Conservation (phyloP, 2,888 invertebrate species). For the Drosophila meridiana region DNA sequence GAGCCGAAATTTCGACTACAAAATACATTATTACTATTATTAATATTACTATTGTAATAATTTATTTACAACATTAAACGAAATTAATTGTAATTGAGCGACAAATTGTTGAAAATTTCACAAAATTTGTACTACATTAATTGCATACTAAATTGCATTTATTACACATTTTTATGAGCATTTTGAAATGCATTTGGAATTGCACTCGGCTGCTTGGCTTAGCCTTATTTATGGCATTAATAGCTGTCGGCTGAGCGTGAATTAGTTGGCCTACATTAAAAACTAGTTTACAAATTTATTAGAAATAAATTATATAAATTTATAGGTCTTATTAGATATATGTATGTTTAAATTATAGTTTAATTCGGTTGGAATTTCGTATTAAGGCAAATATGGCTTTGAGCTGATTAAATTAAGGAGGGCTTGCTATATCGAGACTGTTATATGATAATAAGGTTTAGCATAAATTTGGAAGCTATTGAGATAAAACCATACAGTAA, state of each 20-base stretch:
- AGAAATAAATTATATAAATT: neutral
- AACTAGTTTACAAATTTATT: neutral
- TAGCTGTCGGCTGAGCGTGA: neutral
- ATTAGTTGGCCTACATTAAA: neutral
- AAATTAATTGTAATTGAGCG: conserved; percentile 44
- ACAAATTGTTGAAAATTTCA: conserved; percentile 43
- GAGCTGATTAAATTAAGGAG: too few relatives aligned
- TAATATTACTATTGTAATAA: conserved; percentile 40
- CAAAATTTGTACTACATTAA: neutral
- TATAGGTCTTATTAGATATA: neutral
- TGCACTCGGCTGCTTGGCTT: conserved; percentile 1
- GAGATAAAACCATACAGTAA: too few relatives aligned
- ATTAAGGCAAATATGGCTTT: too few relatives aligned
- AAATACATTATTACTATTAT: conserved; percentile 29
- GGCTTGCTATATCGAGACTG: too few relatives aligned
- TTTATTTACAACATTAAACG: conserved; percentile 63
- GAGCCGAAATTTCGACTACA: conserved; percentile 29
- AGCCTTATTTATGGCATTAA: neutral
- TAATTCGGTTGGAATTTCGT: neutral
- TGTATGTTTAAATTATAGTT: neutral
- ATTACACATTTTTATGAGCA: neutral
- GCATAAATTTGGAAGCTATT: too few relatives aligned
- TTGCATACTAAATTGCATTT: conserved; percentile 24
- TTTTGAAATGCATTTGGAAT: neutral
- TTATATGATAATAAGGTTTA: too few relatives aligned